Conservation (phyloP, 2,113 vertebrate genomes). For the Leuciscus idus region DNA sequence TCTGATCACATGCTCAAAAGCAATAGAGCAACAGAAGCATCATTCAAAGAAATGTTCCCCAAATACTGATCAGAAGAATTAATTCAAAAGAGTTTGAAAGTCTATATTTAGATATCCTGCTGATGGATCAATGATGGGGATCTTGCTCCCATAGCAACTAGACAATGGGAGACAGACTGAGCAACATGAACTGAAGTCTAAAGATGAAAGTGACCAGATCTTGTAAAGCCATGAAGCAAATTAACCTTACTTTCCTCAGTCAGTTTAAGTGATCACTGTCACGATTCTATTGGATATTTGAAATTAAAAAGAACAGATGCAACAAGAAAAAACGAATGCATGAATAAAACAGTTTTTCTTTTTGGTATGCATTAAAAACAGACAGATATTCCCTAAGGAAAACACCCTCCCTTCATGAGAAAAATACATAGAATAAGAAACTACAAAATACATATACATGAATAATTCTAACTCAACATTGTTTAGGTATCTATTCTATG, state of each 20-base stretch:
- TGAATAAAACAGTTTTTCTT: not conserved
- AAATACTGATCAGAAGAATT: not conserved
- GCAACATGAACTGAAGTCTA: slow-evolving; percentile 41
- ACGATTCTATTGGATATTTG: not conserved
- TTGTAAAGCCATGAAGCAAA: not conserved
- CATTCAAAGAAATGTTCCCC: not conserved
- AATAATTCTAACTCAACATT: not conserved
- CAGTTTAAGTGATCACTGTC: not conserved
- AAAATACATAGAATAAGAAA: not conserved
- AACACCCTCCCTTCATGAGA: not conserved
- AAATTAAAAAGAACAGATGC: not conserved
- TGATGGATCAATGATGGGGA: slow-evolving; percentile 74
- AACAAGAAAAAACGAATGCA: not conserved
- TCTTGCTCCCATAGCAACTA: slow-evolving; percentile 80
- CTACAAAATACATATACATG: no score
- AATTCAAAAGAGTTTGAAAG: not conserved
- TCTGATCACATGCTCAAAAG: not conserved
- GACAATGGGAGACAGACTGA: slow-evolving; percentile 62
- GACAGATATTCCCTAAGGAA: not conserved
- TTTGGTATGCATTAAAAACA: not conserved
- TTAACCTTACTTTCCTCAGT: not conserved
- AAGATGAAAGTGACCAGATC: not conserved
- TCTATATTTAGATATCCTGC: slow-evolving; percentile 72
- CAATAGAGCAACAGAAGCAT: not conserved
- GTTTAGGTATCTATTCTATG: not conserved